These are phyloP conservation scores for Cephus nigrinus DNA, from an alignment of 2,888 invertebrate genomes.

Conservation along the genomic window DNA sequence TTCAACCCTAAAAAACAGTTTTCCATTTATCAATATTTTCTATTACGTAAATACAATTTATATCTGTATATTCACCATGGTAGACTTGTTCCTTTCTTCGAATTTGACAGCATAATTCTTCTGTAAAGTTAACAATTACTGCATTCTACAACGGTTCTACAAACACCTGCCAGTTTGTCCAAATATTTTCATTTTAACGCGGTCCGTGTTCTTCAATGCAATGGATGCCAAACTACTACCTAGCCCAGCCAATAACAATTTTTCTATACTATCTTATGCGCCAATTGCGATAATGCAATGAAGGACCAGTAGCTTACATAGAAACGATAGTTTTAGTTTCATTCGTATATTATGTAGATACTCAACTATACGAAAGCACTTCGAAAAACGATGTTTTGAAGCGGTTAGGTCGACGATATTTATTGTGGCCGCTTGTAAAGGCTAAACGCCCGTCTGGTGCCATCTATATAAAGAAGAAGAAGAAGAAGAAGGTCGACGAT, in stretches of 20 bases:
- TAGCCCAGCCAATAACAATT: neutral
- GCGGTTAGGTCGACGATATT: neutral
- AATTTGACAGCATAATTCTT: neutral
- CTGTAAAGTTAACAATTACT: neutral
- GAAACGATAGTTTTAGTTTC: too few species aligned
- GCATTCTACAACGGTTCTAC: neutral
- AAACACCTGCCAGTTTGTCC: neutral
- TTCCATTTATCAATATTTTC: conserved; percentile 23
- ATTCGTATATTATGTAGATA: too few species aligned
- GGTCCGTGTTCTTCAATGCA: neutral
- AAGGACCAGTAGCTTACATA: too few species aligned
- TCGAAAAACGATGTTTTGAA: neutral
- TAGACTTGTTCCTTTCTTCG: conserved; percentile 65
- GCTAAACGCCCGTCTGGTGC: too few species aligned
- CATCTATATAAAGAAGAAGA: too few species aligned
- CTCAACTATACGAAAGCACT: too few species aligned
- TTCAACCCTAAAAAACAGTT: conserved; percentile 83
- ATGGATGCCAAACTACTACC: neutral
- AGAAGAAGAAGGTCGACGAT: neutral
- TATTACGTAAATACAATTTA: conserved; percentile 10
- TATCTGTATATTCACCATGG: conserved; percentile 70
- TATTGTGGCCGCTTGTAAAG: too few species aligned
- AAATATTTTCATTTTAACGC: neutral
- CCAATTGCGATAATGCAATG: too few species aligned
- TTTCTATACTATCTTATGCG: too few species aligned